Percentiles rank a stretch among this genome's conserved stretches.
phyloP scores from a whole-genome alignment of 2,113 vertebrate species.

The Rallus limicola region DNA sequence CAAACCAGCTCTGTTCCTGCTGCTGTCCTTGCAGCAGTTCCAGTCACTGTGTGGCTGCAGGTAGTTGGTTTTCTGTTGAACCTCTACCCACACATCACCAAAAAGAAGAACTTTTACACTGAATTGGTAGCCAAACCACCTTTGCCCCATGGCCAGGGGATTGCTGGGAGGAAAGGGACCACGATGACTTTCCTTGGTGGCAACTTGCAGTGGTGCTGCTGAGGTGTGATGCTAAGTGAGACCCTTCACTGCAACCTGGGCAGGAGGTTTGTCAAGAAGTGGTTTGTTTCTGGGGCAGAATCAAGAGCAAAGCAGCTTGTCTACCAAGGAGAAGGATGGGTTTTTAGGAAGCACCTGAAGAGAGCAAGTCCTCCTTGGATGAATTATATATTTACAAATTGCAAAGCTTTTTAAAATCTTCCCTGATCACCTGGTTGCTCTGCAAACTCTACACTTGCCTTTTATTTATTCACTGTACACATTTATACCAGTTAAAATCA shows the following conservation, averaged over 20 bases:
- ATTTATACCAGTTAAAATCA: background rate
- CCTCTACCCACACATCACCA: too few relatives aligned
- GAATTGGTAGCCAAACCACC: background rate
- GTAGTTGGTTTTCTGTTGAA: background rate
- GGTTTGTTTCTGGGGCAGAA: background rate
- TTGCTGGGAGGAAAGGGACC: background rate
- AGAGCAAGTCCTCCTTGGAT: background rate
- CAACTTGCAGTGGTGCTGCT: background rate
- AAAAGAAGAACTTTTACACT: background rate
- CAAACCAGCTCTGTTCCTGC: background rate
- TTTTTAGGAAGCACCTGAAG: background rate
- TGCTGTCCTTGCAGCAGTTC: background rate
- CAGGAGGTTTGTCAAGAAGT: background rate
- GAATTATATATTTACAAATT: background rate
- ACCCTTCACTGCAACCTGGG: background rate
- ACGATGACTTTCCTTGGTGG: background rate
- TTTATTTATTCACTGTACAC: background rate
- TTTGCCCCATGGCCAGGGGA: rapidly evolving
- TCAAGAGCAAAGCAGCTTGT: background rate
- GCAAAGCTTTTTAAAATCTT: background rate
- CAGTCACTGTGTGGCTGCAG: background rate
- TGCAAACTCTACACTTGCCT: background rate
- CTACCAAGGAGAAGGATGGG: rapidly evolving
- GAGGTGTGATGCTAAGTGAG: rapidly evolving
- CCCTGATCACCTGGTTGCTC: background rate